Evolutionary conservation across 2,888 invertebrate genomes (phyloP).

Genomic region (Drosophila neoperkinsi): DNA sequence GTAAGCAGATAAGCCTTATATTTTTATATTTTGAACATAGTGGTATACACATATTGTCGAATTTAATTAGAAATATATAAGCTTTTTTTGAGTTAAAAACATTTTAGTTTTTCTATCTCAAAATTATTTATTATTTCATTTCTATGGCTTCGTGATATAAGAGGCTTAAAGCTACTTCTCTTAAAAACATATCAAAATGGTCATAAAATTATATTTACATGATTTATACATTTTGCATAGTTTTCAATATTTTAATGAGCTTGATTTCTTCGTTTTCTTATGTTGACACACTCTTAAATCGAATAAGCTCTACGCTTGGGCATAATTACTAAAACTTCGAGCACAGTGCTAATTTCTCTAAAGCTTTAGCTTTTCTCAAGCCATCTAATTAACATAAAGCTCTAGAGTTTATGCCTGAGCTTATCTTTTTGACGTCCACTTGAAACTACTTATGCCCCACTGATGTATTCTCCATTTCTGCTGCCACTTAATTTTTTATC

Average conservation of each 20-base stretch:
- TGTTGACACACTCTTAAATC: neutral
- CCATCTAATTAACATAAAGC: slow-evolving; percentile 36
- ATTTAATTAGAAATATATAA: neutral
- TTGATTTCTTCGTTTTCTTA: neutral
- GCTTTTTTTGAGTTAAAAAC: neutral
- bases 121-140: neutral
- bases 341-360: neutral
- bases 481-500: slow-evolving; percentile 55
- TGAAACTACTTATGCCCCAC: slow-evolving; percentile 30
- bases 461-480: slow-evolving; percentile 38
- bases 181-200: neutral
- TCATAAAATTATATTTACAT: neutral
- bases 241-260: neutral
- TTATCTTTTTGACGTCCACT: slow-evolving; percentile 35
- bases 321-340: neutral
- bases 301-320: neutral
- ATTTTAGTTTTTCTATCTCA: neutral
- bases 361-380: slow-evolving; percentile 14
- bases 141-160: neutral
- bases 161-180: neutral
- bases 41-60: neutral
- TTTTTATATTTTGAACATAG: neutral
- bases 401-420: slow-evolving; percentile 22
- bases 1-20: neutral
- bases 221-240: neutral